Percentiles rank a stretch among this genome's conserved stretches.
phyloP scores from a whole-genome alignment of 2,797 vertebrate genomes.

The Ctenosaura bakeri region DNA sequence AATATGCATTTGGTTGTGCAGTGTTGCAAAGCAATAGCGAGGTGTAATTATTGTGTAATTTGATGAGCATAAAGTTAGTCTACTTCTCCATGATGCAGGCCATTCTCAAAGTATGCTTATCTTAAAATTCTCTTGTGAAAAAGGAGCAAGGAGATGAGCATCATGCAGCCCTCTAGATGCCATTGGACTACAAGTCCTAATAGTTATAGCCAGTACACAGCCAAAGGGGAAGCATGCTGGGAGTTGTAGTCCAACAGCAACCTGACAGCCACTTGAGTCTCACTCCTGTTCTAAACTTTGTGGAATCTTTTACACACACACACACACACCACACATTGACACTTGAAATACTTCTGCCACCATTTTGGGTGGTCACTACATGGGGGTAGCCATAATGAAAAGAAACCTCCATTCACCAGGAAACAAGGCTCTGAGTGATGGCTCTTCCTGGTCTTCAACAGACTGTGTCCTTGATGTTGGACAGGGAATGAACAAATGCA shows the following conservation, averaged over 20 bases:
- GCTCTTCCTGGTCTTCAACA: neutral
- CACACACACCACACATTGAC: neutral
- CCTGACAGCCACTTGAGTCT: too few species aligned
- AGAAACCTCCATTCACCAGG: neutral
- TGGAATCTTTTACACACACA: neutral
- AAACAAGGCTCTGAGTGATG: neutral
- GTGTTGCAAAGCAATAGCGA: too few species aligned
- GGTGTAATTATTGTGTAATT: too few species aligned
- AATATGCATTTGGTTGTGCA: too few species aligned
- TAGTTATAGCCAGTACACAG: too few species aligned
- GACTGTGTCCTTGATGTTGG: neutral
- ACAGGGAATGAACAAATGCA: neutral
- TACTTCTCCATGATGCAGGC: too few species aligned
- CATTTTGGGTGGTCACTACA: neutral
- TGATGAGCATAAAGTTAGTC: too few species aligned
- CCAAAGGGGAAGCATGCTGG: too few species aligned
- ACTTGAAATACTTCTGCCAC: neutral
- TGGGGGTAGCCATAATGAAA: neutral
- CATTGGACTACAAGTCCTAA: too few species aligned
- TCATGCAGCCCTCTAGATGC: too few species aligned
- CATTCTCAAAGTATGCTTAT: neutral
- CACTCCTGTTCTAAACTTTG: too few species aligned
- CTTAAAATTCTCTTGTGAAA: neutral
- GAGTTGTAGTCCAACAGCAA: too few species aligned
- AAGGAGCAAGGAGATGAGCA: neutral